Conservation (phyloP, 1,140 invertebrate genomes). For the Conus ventricosus region DNA sequence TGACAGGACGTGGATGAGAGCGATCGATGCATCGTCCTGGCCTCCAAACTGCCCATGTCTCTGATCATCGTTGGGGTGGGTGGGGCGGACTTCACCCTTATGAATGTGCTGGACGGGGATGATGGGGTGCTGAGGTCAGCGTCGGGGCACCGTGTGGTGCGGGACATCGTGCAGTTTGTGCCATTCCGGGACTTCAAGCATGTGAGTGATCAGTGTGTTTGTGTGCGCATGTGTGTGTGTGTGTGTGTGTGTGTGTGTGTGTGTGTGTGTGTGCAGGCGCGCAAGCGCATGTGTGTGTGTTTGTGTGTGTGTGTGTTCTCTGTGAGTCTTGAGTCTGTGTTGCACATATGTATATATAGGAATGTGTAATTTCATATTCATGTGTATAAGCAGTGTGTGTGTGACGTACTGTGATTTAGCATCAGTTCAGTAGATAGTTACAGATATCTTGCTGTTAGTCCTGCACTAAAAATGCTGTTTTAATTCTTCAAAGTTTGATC, state of each 20-base stretch:
- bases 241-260: background rate
- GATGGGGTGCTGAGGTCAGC: slow-evolving; percentile 73
- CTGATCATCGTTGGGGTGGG: slow-evolving; percentile 82
- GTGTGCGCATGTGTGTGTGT: background rate
- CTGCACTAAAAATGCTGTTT: no score
- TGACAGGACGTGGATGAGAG: slow-evolving; percentile 82
- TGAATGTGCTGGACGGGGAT: slow-evolving; percentile 80
- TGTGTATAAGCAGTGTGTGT: no score
- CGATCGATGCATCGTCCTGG: slow-evolving; percentile 78
- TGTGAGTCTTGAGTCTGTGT: background rate
- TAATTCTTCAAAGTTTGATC: no score
- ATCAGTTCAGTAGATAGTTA: no score
- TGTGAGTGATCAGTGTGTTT: slow-evolving; percentile 48
- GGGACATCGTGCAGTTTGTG: slow-evolving; percentile 81
- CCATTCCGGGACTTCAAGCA: slow-evolving; percentile 76
- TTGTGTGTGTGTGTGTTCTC: background rate
- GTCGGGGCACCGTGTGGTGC: slow-evolving; percentile 71
- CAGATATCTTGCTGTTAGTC: no score
- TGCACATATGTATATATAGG: background rate
- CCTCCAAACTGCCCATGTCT: slow-evolving; percentile 79
- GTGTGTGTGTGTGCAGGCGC: slow-evolving; percentile 11
- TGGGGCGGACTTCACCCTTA: slow-evolving; percentile 77
- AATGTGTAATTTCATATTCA: background rate
- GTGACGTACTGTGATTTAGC: no score
- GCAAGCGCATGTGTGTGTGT: no score